phyloP scores from a whole-genome alignment of 2,888 invertebrate species.

The Strigamia transsilvanica region DNA sequence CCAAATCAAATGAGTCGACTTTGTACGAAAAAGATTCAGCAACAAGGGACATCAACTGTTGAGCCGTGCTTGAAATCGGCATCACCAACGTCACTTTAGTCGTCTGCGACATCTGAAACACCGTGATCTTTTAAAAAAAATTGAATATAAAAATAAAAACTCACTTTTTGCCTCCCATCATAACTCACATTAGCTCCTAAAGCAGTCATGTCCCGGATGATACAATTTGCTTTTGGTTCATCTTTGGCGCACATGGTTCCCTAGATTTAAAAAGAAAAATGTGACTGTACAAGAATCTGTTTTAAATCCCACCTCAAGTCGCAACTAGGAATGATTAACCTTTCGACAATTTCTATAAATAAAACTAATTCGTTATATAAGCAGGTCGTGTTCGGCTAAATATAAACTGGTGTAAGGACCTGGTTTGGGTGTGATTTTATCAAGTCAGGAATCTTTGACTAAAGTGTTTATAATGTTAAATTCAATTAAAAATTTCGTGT shows the following conservation, averaged over 20 bases:
- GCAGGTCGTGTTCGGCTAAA: conserved; percentile 45
- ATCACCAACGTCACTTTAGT: conserved; percentile 62
- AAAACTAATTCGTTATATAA: conserved; percentile 36
- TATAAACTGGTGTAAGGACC: conserved; percentile 33
- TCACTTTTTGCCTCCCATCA: background rate
- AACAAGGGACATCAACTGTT: conserved; percentile 67
- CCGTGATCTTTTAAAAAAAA: background rate
- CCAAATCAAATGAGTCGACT: conserved; percentile 65
- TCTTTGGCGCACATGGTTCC: conserved; percentile 52
- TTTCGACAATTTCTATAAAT: conserved; percentile 26
- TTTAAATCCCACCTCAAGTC: background rate
- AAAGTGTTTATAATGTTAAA: background rate
- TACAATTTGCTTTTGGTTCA: conserved; percentile 63
- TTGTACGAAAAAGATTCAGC: conserved; percentile 66
- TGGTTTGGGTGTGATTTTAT: conserved; percentile 26
- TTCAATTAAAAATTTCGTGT: background rate
- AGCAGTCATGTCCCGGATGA: conserved; percentile 65
- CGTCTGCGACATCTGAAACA: conserved; percentile 55
- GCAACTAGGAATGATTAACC: conserved; percentile 42
- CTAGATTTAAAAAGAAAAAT: conserved; percentile 19
- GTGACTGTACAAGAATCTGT: background rate
- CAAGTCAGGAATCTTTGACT: background rate
- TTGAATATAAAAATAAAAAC: conserved; percentile 39
- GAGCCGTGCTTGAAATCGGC: conserved; percentile 65
- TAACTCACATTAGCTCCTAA: conserved; percentile 57